Base-by-base conservation (phyloP, 2,888 invertebrate genomes). In the Augochlorella aurata region DNA sequence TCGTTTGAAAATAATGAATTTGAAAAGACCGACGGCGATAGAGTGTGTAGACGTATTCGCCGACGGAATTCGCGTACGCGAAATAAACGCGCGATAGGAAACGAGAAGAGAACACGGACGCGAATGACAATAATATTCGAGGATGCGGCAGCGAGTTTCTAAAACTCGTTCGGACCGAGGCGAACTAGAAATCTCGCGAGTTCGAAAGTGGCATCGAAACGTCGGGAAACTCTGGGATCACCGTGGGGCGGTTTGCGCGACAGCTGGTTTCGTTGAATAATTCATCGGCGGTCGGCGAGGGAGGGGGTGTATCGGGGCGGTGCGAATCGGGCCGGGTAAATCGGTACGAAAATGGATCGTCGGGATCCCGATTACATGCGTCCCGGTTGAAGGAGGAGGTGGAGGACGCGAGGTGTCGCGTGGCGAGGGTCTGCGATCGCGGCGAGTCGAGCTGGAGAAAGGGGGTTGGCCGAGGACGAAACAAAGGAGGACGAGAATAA, bases 231-330 rank as follows among this genome's bases (percentile, higher is more conserved):
- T 16, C 14, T 29, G 21, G 77, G 58, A 58, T 8, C 58, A 29
- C 24, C 58, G 58, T 54, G 50, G 52, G 74, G 24, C 67, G 77
- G 61, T 71, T 50, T 50, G 45, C 74, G 21, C 77, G 74, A 74
- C 4, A 0, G 77, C 77, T 74, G 77, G 71, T 74, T 45, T 18
- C 77, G 24, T 52, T 83, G 81, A 83, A 83, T 83, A 74, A 83
- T 81, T 77, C 81, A 81, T 83, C 67, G n/a, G 49, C 21, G 21
- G 65, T 38, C 63, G 38, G n/a, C n/a, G n/a, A n/a, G n/a, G n/a
- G n/a, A n/a, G n/a, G n/a, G 65, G 50, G n/a, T 49, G 47, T 61
- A 38, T 38, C 38, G n/a, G 45, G 52, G 38, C 18, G 67, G 70
- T 29, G 74, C 29, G 77, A 29, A 29, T 61, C 49, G 47, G 18